A percentile compares a stretch with the other conserved stretches of the same genome.
Conservation (phyloP, 2,113 vertebrate species). For the Misgurnus mizolepis region DNA sequence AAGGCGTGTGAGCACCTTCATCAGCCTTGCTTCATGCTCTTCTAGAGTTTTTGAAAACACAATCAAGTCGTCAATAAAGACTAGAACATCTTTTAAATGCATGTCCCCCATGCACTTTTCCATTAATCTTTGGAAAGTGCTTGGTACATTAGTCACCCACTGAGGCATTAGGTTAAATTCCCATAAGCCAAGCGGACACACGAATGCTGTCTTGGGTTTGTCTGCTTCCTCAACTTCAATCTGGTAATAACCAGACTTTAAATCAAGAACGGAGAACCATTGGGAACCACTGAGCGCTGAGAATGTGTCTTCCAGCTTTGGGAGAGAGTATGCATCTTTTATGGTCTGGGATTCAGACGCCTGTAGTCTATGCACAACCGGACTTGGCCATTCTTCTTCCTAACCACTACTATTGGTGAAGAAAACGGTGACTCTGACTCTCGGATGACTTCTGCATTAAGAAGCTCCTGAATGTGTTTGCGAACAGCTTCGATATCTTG, state of each 20-base stretch:
- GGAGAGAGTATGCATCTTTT: constrained; percentile 7
- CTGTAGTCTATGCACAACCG: constrained; percentile 7
- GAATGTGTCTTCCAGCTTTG: constrained; percentile 38
- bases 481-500: not conserved
- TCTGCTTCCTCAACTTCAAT: no score
- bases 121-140: constrained; percentile 26
- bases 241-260: constrained; percentile 12
- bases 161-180: constrained; percentile 10
- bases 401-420: constrained; percentile 31
- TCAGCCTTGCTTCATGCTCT: constrained; percentile 35
- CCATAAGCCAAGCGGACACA: not conserved
- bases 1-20: constrained; percentile 29
- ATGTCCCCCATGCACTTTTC: constrained; percentile 25
- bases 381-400: constrained; percentile 26
- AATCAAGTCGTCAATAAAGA: not conserved
- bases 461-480: constrained; percentile 5
- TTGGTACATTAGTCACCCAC: constrained; percentile 14
- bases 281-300: not conserved
- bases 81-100: not conserved
- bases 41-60: constrained; percentile 26
- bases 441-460: constrained; percentile 3
- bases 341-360: constrained; percentile 11
- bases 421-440: constrained; percentile 29
- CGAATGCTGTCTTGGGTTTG: constrained; percentile 3
- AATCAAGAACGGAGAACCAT: constrained; percentile 38